Percentiles rank a stretch among this genome's conserved stretches.
Evolutionary conservation across 2,888 invertebrate species (phyloP).

Genomic region (Epiblema foenella): DNA sequence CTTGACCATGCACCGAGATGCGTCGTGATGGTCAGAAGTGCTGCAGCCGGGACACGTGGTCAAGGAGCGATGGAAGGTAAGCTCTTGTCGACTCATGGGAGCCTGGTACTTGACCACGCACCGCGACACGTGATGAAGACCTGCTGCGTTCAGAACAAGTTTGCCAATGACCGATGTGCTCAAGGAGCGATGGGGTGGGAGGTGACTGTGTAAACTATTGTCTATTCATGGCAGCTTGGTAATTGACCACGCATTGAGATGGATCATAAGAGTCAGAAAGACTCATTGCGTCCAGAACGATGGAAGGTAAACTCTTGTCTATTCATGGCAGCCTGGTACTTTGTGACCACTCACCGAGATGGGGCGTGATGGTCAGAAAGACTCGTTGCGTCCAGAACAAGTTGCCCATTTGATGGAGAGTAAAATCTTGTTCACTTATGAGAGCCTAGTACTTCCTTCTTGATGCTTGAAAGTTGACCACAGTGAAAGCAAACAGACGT

Average conservation of each 20-base stretch:
- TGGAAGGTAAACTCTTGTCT: too few species aligned
- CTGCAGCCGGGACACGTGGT: constrained; percentile 98
- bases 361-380: constrained; percentile 87
- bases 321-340: too few species aligned
- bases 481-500: not conserved
- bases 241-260: too few species aligned
- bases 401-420: constrained; percentile 99
- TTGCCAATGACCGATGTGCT: too few species aligned
- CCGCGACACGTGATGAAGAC: too few species aligned
- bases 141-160: constrained; percentile 97
- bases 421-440: constrained; percentile 63
- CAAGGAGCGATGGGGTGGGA: constrained; percentile 99
- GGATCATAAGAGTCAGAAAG: too few species aligned
- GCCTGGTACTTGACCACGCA: not conserved
- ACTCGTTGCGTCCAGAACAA: constrained; percentile 96
- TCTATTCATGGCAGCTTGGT: not conserved
- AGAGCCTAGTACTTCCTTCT: not conserved
- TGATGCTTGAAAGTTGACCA: not conserved
- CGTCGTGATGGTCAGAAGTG: constrained; percentile 94
- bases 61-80: constrained; percentile 97
- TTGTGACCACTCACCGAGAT: too few species aligned
- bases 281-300: too few species aligned
- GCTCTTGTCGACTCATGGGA: not conserved
- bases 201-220: constrained; percentile 77
- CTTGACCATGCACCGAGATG: not conserved